Evolutionary conservation across 37 sponge, comb jelly and placozoan species (phyloP).

Genomic region (Bolinopsis microptera): DNA sequence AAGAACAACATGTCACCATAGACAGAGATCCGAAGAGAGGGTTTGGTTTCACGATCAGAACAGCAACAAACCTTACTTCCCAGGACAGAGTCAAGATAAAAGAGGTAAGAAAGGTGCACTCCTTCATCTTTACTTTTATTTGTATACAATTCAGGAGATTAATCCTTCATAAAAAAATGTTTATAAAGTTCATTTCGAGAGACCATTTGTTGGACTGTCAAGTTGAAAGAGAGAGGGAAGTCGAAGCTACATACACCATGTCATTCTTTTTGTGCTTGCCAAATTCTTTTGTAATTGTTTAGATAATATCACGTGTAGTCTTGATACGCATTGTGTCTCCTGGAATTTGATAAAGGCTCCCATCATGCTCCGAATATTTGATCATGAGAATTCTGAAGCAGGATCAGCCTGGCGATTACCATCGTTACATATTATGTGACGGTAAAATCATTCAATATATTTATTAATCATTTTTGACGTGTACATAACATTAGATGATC

Average conservation of each 20-base stretch:
- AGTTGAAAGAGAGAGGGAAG: not conserved
- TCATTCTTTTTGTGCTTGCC: not conserved
- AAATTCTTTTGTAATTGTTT: not conserved
- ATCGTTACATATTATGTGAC: not conserved
- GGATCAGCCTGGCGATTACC: not conserved
- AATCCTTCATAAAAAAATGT: too few species aligned
- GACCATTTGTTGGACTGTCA: not conserved
- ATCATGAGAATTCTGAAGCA: not conserved
- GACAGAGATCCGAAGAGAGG: slow-evolving; percentile 34
- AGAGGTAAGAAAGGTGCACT: too few species aligned
- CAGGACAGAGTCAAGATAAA: slow-evolving; percentile 28
- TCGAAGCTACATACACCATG: not conserved
- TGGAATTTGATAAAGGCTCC: not conserved
- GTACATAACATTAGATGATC: not conserved
- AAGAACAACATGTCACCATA: not conserved
- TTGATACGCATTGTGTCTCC: too few species aligned
- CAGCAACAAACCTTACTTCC: not conserved
- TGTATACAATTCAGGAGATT: too few species aligned
- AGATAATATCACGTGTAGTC: not conserved
- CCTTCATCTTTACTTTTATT: too few species aligned
- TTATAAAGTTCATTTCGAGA: too few species aligned
- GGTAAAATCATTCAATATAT: not conserved
- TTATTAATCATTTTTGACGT: not conserved
- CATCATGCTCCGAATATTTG: not conserved
- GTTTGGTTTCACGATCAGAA: slow-evolving; percentile 13